Evolutionary conservation across 64 coral and sea anemone species (phyloP), one percentile per base, ranked within the genome.

Genomic region (Montipora foliosa): DNA sequence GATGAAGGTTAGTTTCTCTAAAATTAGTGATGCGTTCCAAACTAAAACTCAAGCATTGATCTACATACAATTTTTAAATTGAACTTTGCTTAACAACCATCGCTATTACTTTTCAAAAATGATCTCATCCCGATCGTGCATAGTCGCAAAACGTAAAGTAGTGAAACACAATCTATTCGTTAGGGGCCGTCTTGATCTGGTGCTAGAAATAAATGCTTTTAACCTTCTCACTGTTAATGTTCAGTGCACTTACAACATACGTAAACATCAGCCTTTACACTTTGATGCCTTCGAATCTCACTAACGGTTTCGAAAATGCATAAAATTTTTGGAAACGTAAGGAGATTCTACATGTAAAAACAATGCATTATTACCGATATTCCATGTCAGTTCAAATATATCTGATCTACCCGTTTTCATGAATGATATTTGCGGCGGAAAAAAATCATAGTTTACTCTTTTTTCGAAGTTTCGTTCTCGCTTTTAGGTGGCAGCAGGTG

Each of bases 401-500:
- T 8, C 53, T 57, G 53, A 11, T 57, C 37, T 37, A 37, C 37
- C 37, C 37, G 37, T 37, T 37, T 37, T 37, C 37, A 37, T 37
- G 37, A 37, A 57, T 11, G 53, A 6, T 57, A 57, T 11, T 11
- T 57, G 6, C 53, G 53, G 53, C 53, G 53, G 3, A 57, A 8
- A 57, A 57, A 57, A 57, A 8, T 57, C 53, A 6, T 8, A 57
- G 45, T 47, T 81, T 20, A 84, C 15, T 49, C 15, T 49, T 45
- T 71, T 86, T 51, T 71, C 44, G 22, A 71, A 17, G 17, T 71
- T 86, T 52, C 16, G 48, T 86, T 70, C 66, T 66, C 44, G 62
- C 13, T 59, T 13, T 25, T 86, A 5, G 82, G 64, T 86, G 66
- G 82, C 62, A 68, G 66, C 82, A 86, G 82, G 82, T 86, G 82